These are phyloP conservation scores for Rhabdomys pumilio DNA, from an alignment of 2,797 vertebrate species.

Conservation along the genomic window DNA sequence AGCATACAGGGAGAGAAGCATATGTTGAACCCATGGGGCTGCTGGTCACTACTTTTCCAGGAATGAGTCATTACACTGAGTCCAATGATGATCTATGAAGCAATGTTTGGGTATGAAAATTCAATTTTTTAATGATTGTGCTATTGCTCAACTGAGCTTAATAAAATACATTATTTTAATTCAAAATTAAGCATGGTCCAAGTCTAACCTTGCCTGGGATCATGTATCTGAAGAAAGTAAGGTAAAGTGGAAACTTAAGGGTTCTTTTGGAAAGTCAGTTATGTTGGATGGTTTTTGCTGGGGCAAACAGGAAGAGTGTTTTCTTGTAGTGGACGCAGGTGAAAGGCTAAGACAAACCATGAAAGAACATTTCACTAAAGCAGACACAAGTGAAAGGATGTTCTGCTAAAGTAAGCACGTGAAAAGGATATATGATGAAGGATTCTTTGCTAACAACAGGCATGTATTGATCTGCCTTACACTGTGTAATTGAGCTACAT, in stretches of 20 bases:
- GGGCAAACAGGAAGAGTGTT: not conserved
- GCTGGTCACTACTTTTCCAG: not conserved
- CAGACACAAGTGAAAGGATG: too few species aligned
- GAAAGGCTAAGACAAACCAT: not conserved
- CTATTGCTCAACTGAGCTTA: not conserved
- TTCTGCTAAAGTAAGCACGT: not conserved
- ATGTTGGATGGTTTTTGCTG: not conserved
- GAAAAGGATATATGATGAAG: not conserved
- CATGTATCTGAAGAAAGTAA: not conserved
- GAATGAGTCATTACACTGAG: not conserved
- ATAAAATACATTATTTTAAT: not conserved
- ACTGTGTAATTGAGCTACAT: not conserved
- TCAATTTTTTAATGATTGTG: not conserved
- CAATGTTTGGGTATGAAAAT: not conserved
- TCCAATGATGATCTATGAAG: not conserved
- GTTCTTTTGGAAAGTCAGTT: not conserved
- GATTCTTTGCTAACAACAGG: not conserved
- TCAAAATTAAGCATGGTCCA: not conserved
- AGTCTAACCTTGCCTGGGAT: not conserved
- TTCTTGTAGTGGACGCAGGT: not conserved
- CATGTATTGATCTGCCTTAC: not conserved
- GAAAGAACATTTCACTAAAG: too few species aligned
- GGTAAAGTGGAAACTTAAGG: not conserved
- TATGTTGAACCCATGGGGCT: not conserved
- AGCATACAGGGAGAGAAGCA: not conserved